Percentiles rank a stretch among this genome's conserved stretches.
These are phyloP conservation scores for Rhadina sibilatrix DNA, from an alignment of 2,113 vertebrate species.

Conservation along the genomic window DNA sequence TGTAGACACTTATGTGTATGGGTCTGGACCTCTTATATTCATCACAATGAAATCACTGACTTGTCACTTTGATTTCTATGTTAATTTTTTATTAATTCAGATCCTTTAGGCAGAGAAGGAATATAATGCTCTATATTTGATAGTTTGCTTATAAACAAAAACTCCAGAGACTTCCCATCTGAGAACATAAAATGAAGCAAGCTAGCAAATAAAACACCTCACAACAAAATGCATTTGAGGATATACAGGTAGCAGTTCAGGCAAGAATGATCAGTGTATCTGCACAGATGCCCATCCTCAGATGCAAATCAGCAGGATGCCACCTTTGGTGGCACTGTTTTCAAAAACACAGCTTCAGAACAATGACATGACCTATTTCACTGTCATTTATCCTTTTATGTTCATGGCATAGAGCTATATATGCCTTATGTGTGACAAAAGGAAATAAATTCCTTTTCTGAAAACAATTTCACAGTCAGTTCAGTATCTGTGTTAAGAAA, in stretches of 20 bases:
- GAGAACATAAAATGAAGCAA: background rate
- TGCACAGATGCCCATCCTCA: background rate
- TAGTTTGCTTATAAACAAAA: background rate
- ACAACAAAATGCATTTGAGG: background rate
- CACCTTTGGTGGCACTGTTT: background rate
- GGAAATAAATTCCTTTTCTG: slow-evolving; percentile 4
- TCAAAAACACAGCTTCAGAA: background rate
- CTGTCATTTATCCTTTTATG: background rate
- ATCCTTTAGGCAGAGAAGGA: background rate
- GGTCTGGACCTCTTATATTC: background rate
- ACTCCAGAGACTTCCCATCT: background rate
- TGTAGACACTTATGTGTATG: background rate
- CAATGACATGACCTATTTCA: background rate
- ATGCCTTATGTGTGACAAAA: background rate
- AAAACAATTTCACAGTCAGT: slow-evolving; percentile 6
- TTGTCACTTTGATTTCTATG: background rate
- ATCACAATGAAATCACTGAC: background rate
- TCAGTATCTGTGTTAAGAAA: background rate
- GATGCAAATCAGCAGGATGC: background rate
- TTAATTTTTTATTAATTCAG: background rate
- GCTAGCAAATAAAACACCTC: background rate
- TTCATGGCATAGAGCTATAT: background rate
- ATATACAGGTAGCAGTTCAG: background rate
- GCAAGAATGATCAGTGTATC: background rate
- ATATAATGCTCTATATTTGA: background rate